Conservation (phyloP, 2,797 vertebrate species). For the Uromys caudimaculatus region DNA sequence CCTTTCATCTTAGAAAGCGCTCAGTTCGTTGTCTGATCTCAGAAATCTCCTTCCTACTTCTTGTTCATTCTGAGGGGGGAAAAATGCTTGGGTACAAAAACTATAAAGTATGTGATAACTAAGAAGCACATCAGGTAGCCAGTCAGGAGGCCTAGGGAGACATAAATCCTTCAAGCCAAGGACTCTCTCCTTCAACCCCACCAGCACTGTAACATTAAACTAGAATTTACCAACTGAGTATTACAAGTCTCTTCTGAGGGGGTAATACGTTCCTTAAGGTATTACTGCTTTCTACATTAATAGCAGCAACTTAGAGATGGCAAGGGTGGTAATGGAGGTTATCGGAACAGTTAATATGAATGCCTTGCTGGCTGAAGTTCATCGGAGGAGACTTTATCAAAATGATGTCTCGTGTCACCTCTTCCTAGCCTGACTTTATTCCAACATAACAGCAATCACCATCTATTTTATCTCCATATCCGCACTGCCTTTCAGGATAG, state of each 20-base stretch:
- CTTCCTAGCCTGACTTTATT: slow-evolving; percentile 10
- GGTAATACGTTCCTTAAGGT: slow-evolving; percentile 31
- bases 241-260: slow-evolving; percentile 68
- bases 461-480: slow-evolving; percentile 32
- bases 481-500: slow-evolving; percentile 29
- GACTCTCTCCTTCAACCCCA: slow-evolving; percentile 9
- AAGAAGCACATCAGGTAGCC: neutral
- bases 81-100: slow-evolving; percentile 5
- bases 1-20: slow-evolving; percentile 4
- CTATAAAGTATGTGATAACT: slow-evolving; percentile 60
- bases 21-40: slow-evolving; percentile 15
- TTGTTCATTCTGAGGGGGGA: neutral
- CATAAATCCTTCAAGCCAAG: slow-evolving; percentile 59
- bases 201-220: slow-evolving; percentile 52
- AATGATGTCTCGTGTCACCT: slow-evolving; percentile 55
- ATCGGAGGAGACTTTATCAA: slow-evolving; percentile 27
- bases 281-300: slow-evolving; percentile 62
- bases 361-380: slow-evolving; percentile 33
- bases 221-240: slow-evolving; percentile 27
- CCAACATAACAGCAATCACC: neutral
- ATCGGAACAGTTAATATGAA: slow-evolving; percentile 57
- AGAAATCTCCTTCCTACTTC: slow-evolving; percentile 31
- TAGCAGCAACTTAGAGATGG: slow-evolving; percentile 55
- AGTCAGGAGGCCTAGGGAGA: neutral
- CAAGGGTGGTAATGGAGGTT: slow-evolving; percentile 58